These are phyloP conservation scores for Vanessa tameamea DNA, from an alignment of 1,140 invertebrate species.

Conservation along the genomic window DNA sequence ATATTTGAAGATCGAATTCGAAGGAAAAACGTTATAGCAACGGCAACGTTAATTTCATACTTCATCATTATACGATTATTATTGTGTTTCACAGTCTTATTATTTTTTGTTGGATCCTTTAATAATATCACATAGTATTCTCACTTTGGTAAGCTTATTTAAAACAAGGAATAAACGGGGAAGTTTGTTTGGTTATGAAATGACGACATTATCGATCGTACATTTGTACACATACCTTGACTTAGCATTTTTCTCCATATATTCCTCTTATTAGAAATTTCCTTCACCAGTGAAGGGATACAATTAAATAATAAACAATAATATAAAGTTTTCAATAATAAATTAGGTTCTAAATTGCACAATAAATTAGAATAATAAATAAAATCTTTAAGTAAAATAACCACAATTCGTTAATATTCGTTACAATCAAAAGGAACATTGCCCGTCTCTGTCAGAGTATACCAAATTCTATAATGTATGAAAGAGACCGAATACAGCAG, in stretches of 20 bases:
- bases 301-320: constrained; percentile 33
- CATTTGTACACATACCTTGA: constrained; percentile 68
- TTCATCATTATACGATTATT: neutral
- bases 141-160: neutral
- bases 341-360: constrained; percentile 57
- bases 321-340: constrained; percentile 34
- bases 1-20: constrained; percentile 78
- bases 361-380: constrained; percentile 62
- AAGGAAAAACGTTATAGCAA: constrained; percentile 74
- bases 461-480: constrained; percentile 11
- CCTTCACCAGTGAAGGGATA: constrained; percentile 8
- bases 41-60: constrained; percentile 40
- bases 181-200: constrained; percentile 60
- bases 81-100: neutral
- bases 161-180: constrained; percentile 15
- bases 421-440: constrained; percentile 71
- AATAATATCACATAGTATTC: constrained; percentile 1
- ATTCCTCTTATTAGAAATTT: constrained; percentile 42
- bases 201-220: constrained; percentile 75
- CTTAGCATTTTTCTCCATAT: constrained; percentile 70
- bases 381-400: constrained; percentile 63
- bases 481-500: constrained; percentile 54
- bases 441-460: constrained; percentile 43
- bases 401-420: constrained; percentile 78
- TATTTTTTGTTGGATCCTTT: neutral